Percentiles rank a stretch among this genome's conserved stretches.
phyloP scores from a whole-genome alignment of 2,113 vertebrate species.

The Chelonoidis abingdonii region DNA sequence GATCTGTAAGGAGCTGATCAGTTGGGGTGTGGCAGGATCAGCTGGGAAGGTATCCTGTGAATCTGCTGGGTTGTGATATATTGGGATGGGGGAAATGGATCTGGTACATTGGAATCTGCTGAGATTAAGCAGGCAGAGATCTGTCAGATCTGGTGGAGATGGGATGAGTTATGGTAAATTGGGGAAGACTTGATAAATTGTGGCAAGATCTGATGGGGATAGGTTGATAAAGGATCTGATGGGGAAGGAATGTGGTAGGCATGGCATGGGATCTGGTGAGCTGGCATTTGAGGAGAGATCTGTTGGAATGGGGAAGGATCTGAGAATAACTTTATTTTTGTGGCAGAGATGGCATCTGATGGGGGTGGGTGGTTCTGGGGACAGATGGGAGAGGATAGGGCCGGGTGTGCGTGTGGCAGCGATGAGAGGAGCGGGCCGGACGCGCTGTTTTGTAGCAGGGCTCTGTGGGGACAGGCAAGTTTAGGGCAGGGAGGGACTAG shows the following conservation, averaged over 20 bases:
- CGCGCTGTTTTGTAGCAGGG: background rate
- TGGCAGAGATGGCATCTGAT: background rate
- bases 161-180: background rate
- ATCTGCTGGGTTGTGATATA: background rate
- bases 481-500: too few relatives aligned
- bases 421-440: too few relatives aligned
- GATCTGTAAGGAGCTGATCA: background rate
- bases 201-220: background rate
- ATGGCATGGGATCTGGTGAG: background rate
- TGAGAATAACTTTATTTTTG: background rate
- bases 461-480: too few relatives aligned
- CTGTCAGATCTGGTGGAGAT: background rate
- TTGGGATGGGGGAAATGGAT: background rate
- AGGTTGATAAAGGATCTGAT: background rate
- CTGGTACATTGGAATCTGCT: background rate
- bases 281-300: background rate
- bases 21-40: background rate
- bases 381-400: background rate
- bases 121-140: background rate
- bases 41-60: background rate
- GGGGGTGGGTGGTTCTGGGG: background rate
- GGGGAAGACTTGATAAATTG: background rate
- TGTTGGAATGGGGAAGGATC: background rate
- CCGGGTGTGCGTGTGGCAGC: background rate
- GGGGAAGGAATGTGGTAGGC: background rate